Evolutionary conservation across 2,113 vertebrate species (phyloP), one percentile per base, ranked within the genome.

Genomic region (Carettochelys insculpta): DNA sequence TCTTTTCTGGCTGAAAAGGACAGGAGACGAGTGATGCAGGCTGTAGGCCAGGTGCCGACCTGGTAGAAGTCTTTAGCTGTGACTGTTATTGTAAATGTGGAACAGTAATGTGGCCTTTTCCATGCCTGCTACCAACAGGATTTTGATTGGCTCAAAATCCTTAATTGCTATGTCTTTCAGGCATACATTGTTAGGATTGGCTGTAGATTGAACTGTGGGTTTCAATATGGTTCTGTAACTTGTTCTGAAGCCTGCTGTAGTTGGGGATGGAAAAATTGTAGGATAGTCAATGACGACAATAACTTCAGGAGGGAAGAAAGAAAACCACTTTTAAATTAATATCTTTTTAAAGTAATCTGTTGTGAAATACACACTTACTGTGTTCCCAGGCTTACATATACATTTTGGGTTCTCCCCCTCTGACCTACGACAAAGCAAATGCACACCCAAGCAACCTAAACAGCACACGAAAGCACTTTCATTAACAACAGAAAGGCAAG

Each of bases 271-370:
- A 19, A 38, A 65, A n/a, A n/a, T n/a, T 65, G 1, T n/a, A 12
- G 13, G 58, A 61, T 34, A n/a, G 14, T n/a, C 14, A 65, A 65
- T 65, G 61, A n/a, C 61, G n/a, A n/a, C 14, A n/a, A 31, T 65
- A 65, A 65, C 34, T 65, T 65, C 7, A 34, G 14, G 2, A 10
- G 34, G 61, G 34, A 29, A 13, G 34, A 27, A 29, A 61, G 34
- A 65, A n/a, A 20, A n/a, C 78, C 89, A 71, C n/a, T n/a, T n/a
- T n/a, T n/a, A n/a, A n/a, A n/a, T n/a, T n/a, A n/a, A n/a, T n/a
- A n/a, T n/a, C n/a, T n/a, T n/a, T n/a, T n/a, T n/a, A n/a, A n/a
- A 65, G 27, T 20, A 24, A 2, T 0, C 0, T 65, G 10, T 38
- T 88, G 20, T 76, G 31, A 83, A 61, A 38, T 83, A 22, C 1